A percentile compares a stretch with the other conserved stretches of the same genome.
These are phyloP conservation scores for Leucosticte australis DNA, from an alignment of 2,113 vertebrate genomes.

Conservation along the genomic window DNA sequence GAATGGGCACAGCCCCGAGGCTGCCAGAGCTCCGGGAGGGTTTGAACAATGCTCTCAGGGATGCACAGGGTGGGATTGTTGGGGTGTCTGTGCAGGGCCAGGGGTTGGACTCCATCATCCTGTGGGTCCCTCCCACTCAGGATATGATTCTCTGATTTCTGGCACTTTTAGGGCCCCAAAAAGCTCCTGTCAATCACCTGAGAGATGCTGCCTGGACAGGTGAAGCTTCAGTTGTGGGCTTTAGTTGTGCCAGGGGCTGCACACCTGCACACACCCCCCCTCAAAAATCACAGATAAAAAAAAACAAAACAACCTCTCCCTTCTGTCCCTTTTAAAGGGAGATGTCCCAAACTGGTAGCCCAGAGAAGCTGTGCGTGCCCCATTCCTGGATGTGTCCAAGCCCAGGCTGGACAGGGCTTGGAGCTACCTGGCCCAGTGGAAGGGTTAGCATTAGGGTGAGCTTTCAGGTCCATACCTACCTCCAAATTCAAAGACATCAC, in stretches of 20 bases:
- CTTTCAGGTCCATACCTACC: background rate
- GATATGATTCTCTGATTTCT: background rate
- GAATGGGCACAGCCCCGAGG: rapidly evolving
- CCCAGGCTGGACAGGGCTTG: background rate
- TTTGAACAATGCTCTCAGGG: rapidly evolving
- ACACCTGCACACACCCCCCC: background rate
- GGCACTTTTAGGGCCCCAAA: background rate
- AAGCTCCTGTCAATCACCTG: background rate
- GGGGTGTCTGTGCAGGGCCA: background rate
- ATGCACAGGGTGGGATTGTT: rapidly evolving
- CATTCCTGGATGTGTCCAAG: background rate
- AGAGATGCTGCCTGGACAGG: background rate
- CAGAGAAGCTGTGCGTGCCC: background rate
- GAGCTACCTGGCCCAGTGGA: background rate
- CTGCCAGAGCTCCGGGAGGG: rapidly evolving
- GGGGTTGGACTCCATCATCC: background rate
- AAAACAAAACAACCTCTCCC: background rate
- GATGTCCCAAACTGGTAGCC: background rate
- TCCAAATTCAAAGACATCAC: background rate
- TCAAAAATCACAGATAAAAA: background rate
- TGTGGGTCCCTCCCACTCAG: background rate
- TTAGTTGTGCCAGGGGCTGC: background rate
- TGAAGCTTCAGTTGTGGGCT: background rate
- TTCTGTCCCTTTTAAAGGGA: background rate
- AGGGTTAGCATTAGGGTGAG: background rate